phyloP scores from a whole-genome alignment of 2,797 vertebrate genomes.

The Anguilla marmorata region DNA sequence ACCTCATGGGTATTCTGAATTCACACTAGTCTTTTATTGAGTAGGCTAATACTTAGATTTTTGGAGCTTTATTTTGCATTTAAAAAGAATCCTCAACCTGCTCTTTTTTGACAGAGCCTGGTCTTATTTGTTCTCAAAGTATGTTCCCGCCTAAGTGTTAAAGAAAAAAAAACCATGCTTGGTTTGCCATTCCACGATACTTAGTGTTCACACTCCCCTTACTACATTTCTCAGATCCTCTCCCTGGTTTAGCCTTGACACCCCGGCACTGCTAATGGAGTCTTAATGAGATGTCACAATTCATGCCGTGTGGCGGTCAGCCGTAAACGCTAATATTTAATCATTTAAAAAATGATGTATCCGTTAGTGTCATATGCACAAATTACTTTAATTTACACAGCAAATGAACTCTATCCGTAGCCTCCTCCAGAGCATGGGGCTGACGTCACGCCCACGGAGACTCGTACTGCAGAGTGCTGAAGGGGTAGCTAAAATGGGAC shows the following conservation, averaged over 20 bases:
- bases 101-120: conserved; percentile 8
- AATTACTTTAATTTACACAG: conserved; percentile 25
- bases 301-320: conserved; percentile 30
- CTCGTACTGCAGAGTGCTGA: not conserved
- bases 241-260: not conserved
- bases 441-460: conserved; percentile 8
- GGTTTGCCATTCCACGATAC: not conserved
- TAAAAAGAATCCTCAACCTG: not conserved
- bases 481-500: not conserved
- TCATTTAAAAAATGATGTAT: conserved; percentile 30
- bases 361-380: conserved; percentile 28
- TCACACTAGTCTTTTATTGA: not conserved
- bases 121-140: conserved; percentile 18
- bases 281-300: conserved; percentile 30
- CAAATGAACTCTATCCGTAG: conserved; percentile 30
- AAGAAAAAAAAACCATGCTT: not conserved
- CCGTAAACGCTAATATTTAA: conserved; percentile 32
- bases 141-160: conserved; percentile 17
- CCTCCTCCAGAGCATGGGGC: conserved; percentile 4
- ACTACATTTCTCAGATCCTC: not conserved
- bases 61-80: not conserved
- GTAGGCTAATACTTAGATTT: not conserved
- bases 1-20: conserved; percentile 1
- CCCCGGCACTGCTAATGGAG: conserved; percentile 14
- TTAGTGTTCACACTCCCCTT: not conserved